Conservation (phyloP, 2,888 invertebrate genomes). For the Isoperla grammatica region DNA sequence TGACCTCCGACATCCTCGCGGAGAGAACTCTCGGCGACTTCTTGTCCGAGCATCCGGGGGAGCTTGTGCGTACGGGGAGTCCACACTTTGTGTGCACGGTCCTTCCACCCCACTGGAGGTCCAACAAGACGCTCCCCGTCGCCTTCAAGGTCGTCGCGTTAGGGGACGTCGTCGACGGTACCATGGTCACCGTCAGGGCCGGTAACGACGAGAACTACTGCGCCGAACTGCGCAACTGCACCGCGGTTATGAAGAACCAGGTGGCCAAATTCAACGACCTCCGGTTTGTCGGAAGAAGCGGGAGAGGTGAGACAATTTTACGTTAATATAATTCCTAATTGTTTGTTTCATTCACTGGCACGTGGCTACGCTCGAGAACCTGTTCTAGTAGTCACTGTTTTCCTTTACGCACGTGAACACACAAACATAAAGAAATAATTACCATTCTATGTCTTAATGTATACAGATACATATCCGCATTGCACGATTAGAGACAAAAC, state of each 20-base stretch:
- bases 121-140: conserved; percentile 95
- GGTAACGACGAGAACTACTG: conserved; percentile 99
- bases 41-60: conserved; percentile 85
- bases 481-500: too few relatives aligned
- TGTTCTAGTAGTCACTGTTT: too few relatives aligned
- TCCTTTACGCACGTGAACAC: too few relatives aligned
- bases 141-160: conserved; percentile 95
- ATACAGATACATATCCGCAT: too few relatives aligned
- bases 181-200: conserved; percentile 89
- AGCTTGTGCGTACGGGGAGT: conserved; percentile 85
- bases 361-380: too few relatives aligned
- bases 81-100: conserved; percentile 95
- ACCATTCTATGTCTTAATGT: too few relatives aligned
- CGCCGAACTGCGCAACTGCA: conserved; percentile 90
- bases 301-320: conserved; percentile 73
- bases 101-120: conserved; percentile 94
- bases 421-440: too few relatives aligned
- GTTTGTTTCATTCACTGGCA: too few relatives aligned
- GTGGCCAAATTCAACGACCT: conserved; percentile 99
- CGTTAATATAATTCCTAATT: too few relatives aligned
- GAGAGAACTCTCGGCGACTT: conserved; percentile 83
- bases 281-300: conserved; percentile 96
- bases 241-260: conserved; percentile 96
- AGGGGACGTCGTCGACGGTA: conserved; percentile 93
- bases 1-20: conserved; percentile 85